Evolutionary conservation across 1,140 invertebrate genomes (phyloP), one percentile per base, ranked within the genome.

Genomic region (Drosophila sturtevanti): DNA sequence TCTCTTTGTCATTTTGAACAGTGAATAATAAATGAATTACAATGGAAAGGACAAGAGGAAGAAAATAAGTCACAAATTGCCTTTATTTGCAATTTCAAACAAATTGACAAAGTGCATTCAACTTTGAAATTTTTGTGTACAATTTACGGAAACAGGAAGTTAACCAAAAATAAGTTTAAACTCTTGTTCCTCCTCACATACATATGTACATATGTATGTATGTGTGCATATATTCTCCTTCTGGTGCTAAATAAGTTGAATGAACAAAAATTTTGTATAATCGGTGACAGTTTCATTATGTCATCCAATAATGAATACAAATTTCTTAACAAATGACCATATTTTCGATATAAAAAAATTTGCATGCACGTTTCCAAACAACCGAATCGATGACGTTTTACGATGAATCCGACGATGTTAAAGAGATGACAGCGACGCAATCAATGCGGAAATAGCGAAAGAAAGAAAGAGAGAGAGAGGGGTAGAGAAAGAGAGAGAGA

Each of bases 241-340:
- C 9, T 14, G n/a, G n/a, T n/a, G 16, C 6, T 44, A 10, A 9
- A 6, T 4, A 41, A 24, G 68, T 62, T 66, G 44, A 79, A 63
- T 51, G 54, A 68, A 62, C 51, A 51, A 61, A 51, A 62, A 63
- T 77, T 22, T 71, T 59, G 27, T 58, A n/a, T 62, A 48, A 63
- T 60, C 9, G 35, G 63, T 65, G 72, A 60, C 58, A 51, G n/a
- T 59, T 72, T 79, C 71, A 86, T 86, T 86, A 86, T 81, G 74
- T 78, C 70, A 86, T 48, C 12, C 41, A 48, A 48, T 71, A 86
- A 78, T 77, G 60, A 67, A 86, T 72, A 68, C 74, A 72, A 72
- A 69, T 86, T 86, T 81, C 69, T 67, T 68, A 81, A 85, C 77
- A 81, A 70, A 85, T 77, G 38, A 69, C 27, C 5, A 6, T 31